Base-by-base conservation (phyloP, 2,888 invertebrate genomes). In the Tiliacea aurago region DNA sequence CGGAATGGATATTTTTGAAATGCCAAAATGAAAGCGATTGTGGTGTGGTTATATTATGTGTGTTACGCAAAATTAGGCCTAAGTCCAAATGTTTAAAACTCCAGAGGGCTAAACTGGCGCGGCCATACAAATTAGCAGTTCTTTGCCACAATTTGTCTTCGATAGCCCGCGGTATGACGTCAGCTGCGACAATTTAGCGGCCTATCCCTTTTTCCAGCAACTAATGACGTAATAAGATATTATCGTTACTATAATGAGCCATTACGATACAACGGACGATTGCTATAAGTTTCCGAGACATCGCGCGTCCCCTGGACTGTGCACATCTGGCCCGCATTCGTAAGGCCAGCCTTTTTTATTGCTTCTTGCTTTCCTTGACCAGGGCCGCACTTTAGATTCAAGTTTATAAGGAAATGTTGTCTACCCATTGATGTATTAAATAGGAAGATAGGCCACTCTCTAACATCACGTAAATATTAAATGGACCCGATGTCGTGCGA, bases 271-370 rank as follows among this genome's bases (percentile, higher is more conserved):
- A 84, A 80, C 81, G 76, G 77, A 37, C 85, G 65, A 67, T 70
- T 69, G 70, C 67, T 78, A 72, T 67, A 56, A 51, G 63, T 70
- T 81, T 66, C 63, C 58, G 65, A 75, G 63, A 47, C 79, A 20
- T 55, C 20, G 56, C 37, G 18, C n/a, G 61, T 45, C 70, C 67
- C 64, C 61, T 68, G 67, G 65, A 53, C 66, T 55, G 15, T 11
- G 49, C 75, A 81, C 86, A 86, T 86, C 86, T 86, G 87, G 86
- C 87, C 87, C 88, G 88, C 83, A 86, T 86, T 72, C 51, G 69
- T 63, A 28, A 10, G 13, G 5, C 55, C 49, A 20, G 45, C 20
- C 15, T 33, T 67, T 72, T 73, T 77, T 80, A 74, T 66, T 67
- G 47, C n/a, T 55, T 65, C 20, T 37, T 68, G 59, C 51, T 64